phyloP scores from a whole-genome alignment of 2,888 invertebrate genomes.

The Tenthredo scrophulariae region DNA sequence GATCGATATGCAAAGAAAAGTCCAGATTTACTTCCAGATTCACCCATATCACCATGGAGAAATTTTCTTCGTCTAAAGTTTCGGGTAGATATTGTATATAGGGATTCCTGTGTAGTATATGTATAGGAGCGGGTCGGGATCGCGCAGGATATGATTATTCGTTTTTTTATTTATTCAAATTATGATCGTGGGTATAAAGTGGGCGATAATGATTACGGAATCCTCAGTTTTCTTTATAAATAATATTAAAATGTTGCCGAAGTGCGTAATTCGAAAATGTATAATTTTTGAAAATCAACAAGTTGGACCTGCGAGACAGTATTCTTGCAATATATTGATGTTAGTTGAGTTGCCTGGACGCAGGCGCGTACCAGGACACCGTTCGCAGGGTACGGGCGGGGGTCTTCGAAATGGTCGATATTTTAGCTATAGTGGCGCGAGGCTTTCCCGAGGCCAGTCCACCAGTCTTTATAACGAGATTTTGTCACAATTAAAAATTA shows the following conservation, averaged over 20 bases:
- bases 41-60: background rate
- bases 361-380: conserved; percentile 66
- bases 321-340: conserved; percentile 69
- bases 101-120: too few species aligned
- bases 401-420: conserved; percentile 76
- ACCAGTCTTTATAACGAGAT: conserved; percentile 60
- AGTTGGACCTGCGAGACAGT: conserved; percentile 44
- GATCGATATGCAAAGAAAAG: background rate
- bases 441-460: conserved; percentile 70
- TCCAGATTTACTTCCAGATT: conserved; percentile 27
- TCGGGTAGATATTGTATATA: background rate
- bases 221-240: background rate
- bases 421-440: conserved; percentile 75
- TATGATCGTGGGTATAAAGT: background rate
- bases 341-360: conserved; percentile 65
- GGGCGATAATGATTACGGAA: background rate
- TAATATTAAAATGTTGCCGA: background rate
- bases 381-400: conserved; percentile 69
- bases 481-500: conserved; percentile 59
- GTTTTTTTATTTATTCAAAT: background rate
- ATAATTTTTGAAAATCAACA: conserved; percentile 51
- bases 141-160: too few species aligned
- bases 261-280: background rate
- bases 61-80: background rate
- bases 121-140: too few species aligned